Base-by-base conservation (phyloP, 2,888 invertebrate species). In the Cheilosia scutellata region DNA sequence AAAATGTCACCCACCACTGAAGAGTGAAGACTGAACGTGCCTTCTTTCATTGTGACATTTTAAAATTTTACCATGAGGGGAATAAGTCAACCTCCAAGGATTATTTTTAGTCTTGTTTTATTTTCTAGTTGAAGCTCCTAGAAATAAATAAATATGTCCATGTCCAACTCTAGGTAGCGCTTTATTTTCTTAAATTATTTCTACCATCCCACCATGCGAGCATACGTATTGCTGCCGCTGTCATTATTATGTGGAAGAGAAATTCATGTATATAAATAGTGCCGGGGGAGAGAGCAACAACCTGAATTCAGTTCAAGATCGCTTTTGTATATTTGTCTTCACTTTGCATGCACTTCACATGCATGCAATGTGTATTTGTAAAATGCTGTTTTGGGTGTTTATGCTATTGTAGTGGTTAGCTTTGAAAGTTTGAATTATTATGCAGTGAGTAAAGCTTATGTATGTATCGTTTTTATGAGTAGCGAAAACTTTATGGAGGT, bases 231-330 rank as follows among this genome's bases (percentile, higher is more conserved):
- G 29, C 16, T 31, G 47, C 47, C 58, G 13, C 37, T 37, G 37
- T 37, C 11, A 37, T 11, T 11, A n/a, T 5, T 25, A 58, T 47
- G n/a, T 47, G 47, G 5, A 47, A 33, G 47, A 70, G 47, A 47
- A 58, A 47, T n/a, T 42, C 16, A 37, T 37, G 37, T 33, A 33
- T 11, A 37, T 11, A 37, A 37, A 37, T 37, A 27, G 27, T 47
- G 71, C 62, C 20, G 33, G 42, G 31, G 27, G 87, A 88, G 91
- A 90, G 91, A 90, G 90, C 91, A 91, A 91, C 90, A 91, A 91
- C 91, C 90, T 91, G 89, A 89, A 91, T 90, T 82, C 90, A 89
- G 91, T 91, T 91, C 91, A 91, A 91, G 91, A 91, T 91, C 91
- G 91, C 37, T 89, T 89, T 72, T 42, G 53, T 53, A 62, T 42